These are phyloP conservation scores for Nannoperca obscura DNA, from an alignment of 2,797 vertebrate genomes.

Conservation along the genomic window DNA sequence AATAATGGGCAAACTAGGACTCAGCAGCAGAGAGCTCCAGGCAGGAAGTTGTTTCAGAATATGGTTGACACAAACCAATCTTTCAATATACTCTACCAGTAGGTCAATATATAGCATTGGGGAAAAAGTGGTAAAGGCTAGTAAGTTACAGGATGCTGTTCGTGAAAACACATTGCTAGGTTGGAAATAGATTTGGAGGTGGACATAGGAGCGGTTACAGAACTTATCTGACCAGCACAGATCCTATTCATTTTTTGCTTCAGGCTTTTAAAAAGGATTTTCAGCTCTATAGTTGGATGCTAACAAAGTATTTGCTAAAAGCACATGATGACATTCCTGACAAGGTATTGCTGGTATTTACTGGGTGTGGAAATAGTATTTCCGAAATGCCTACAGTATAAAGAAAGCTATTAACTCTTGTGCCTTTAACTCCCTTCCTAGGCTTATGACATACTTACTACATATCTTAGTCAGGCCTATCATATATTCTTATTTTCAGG, in stretches of 20 bases:
- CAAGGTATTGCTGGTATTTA: background rate
- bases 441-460: background rate
- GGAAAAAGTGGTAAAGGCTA: constrained; percentile 60
- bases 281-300: background rate
- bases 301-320: background rate
- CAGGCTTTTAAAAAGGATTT: background rate
- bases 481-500: background rate
- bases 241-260: background rate
- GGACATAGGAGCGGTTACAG: background rate
- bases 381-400: background rate
- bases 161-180: background rate
- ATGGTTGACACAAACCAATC: constrained; percentile 43
- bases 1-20: constrained; percentile 72
- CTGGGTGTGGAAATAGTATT: no score
- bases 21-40: constrained; percentile 68
- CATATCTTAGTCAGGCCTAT: background rate
- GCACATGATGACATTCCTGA: background rate
- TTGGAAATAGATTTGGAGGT: constrained; percentile 7
- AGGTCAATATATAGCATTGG: constrained; percentile 55
- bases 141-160: constrained; percentile 25
- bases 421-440: background rate
- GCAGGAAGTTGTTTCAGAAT: constrained; percentile 63
- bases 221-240: background rate
- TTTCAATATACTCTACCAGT: constrained; percentile 32
- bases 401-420: background rate